Evolutionary conservation across 2,888 invertebrate species (phyloP).

Genomic region (Acronicta psi): DNA sequence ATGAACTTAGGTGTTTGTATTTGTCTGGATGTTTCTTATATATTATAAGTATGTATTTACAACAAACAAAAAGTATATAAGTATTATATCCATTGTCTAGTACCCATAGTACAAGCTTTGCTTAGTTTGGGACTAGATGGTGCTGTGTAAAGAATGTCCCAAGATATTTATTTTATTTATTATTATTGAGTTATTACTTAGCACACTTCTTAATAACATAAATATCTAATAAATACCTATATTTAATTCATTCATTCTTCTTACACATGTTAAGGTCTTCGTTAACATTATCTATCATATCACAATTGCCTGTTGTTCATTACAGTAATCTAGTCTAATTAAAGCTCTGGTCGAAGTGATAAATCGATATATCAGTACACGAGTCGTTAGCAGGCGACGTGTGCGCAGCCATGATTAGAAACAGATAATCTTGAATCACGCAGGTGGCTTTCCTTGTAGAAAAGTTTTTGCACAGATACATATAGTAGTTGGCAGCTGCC

Average conservation of each 20-base stretch:
- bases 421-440: constrained; percentile 63
- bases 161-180: too few relatives aligned
- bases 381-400: constrained; percentile 29
- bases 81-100: too few relatives aligned
- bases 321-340: constrained; percentile 38
- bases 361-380: constrained; percentile 40
- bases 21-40: too few relatives aligned
- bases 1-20: too few relatives aligned
- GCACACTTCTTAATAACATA: too few relatives aligned
- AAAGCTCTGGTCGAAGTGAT: constrained; percentile 36
- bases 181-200: too few relatives aligned
- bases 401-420: constrained; percentile 48
- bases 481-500: constrained; percentile 72
- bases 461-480: constrained; percentile 86
- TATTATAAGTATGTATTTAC: too few relatives aligned
- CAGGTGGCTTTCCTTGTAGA: constrained; percentile 84
- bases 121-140: too few relatives aligned
- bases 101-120: too few relatives aligned
- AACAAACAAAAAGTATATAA: too few relatives aligned
- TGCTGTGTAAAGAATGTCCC: too few relatives aligned
- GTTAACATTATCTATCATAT: constrained; percentile 35
- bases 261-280: constrained; percentile 15
- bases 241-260: neutral
- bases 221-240: too few relatives aligned
- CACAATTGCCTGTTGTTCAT: constrained; percentile 16